Evolutionary conservation across 2,888 invertebrate genomes (phyloP), one percentile per base, ranked within the genome.

Genomic region (Drosophila lutescens): DNA sequence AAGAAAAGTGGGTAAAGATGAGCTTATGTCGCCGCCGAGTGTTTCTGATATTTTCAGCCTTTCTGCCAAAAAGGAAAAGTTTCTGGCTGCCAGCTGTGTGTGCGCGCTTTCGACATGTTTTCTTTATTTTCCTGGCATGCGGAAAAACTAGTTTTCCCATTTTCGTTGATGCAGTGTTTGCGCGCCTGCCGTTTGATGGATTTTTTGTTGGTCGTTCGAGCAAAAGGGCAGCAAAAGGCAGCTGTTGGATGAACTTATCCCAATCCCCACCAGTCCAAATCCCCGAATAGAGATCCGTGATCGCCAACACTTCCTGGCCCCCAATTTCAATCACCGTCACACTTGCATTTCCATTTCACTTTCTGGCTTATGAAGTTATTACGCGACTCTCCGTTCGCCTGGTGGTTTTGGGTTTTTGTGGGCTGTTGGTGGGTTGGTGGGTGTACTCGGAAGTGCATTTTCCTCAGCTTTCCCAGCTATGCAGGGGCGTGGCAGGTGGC

Each of bases 1-100:
- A 26, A 26, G 34, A 65, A 63, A 89, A 86, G 84, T 89, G 84
- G 91, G 89, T 89, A 89, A 89, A 90, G 89, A 90, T 90, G 89
- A 78, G 91, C 89, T 90, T 86, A 89, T 77, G 81, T 43, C 49
- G 40, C 26, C 26, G 26, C 26, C 2, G 26, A 4, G 26, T 15
- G 15, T 13, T 17, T 41, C 10, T 20, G 20, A 10, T 34, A 17
- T 17, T 12, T 12, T 40, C 32, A 71, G 34, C 46, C 58, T 12
- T 32, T 26, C 32, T 74, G 34, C 46, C 58, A 20, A 61, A 90
- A 89, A 90, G 82, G 89, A 90, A 89, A 89, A 89, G 89, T 90
- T 78, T 75, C 47, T 63, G 67, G 53, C 67, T 66, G 49, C 36
- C 36, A 36, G 60, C 44, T 60, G 36, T 40, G 38, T 26, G 23